Conservation (phyloP, 2,113 vertebrate genomes). For the Tamias sibiricus region DNA sequence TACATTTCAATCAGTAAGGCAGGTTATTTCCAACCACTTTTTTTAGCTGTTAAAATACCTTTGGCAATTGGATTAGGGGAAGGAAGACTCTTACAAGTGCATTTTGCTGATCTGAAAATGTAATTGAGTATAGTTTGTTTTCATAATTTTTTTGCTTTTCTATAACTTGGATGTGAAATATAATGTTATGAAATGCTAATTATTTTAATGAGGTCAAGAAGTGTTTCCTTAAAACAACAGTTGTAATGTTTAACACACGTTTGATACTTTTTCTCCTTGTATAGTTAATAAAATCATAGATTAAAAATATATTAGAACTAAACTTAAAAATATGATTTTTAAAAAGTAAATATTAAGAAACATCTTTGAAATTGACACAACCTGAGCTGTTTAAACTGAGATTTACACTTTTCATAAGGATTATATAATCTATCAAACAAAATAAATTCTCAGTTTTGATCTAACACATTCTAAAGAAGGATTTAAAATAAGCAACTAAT, state of each 20-base stretch:
- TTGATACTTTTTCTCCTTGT: conserved; percentile 60
- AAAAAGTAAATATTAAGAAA: conserved; percentile 66
- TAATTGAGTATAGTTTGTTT: conserved; percentile 72
- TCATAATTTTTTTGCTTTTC: conserved; percentile 67
- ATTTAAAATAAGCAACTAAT: conserved; percentile 38
- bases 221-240: conserved; percentile 74
- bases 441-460: conserved; percentile 37
- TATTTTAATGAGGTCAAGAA: conserved; percentile 77
- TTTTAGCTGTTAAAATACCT: conserved; percentile 67
- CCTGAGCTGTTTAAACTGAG: conserved; percentile 35
- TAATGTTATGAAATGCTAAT: conserved; percentile 78
- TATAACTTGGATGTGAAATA: conserved; percentile 59
- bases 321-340: conserved; percentile 60
- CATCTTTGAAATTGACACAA: conserved; percentile 61
- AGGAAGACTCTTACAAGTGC: conserved; percentile 72
- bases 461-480: conserved; percentile 40
- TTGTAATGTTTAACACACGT: conserved; percentile 71
- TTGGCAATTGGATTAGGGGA: conserved; percentile 74
- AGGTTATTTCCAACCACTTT: conserved; percentile 48
- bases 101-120: conserved; percentile 80
- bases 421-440: conserved; percentile 53
- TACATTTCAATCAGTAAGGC: conserved; percentile 44
- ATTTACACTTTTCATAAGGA: conserved; percentile 61
- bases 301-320: conserved; percentile 64
- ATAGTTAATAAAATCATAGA: conserved; percentile 66